Percentiles rank a stretch among this genome's conserved stretches.
Evolutionary conservation across 1,140 invertebrate species (phyloP).

Genomic region (Sminthurides bifidus): DNA sequence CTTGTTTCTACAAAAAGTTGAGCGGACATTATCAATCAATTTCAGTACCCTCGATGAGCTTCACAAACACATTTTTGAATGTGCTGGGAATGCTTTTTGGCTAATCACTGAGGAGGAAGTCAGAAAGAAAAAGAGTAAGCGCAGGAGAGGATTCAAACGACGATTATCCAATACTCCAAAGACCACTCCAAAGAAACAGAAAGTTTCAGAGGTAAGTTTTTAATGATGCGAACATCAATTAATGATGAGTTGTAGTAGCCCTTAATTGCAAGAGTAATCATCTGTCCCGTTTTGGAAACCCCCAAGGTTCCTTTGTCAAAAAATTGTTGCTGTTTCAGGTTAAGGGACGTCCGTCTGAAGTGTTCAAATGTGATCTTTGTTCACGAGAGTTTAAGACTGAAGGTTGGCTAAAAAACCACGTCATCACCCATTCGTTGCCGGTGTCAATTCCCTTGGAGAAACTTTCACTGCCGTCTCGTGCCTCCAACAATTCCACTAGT

Average conservation of each 20-base stretch:
- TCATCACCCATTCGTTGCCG: conserved; percentile 25
- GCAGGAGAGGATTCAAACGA: conserved; percentile 28
- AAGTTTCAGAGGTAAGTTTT: conserved; percentile 13
- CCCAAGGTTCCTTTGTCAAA: neutral
- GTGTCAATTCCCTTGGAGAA: conserved; percentile 28
- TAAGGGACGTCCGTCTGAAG: conserved; percentile 17
- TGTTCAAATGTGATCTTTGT: conserved; percentile 32
- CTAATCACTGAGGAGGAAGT: conserved; percentile 12
- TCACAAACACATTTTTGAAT: conserved; percentile 31
- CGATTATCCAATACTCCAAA: conserved; percentile 25
- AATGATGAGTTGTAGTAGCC: too few species aligned
- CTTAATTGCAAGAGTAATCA: too few species aligned
- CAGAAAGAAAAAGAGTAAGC: conserved; percentile 18
- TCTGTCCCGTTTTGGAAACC: too few species aligned
- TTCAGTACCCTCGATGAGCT: conserved; percentile 22
- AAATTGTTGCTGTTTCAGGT: neutral
- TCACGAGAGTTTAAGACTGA: conserved; percentile 31
- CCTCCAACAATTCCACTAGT: conserved; percentile 22
- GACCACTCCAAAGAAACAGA: conserved; percentile 19
- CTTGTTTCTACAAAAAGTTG: neutral
- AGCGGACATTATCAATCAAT: neutral
- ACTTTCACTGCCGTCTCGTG: conserved; percentile 28
- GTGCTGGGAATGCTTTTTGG: conserved; percentile 27
- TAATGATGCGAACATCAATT: neutral
- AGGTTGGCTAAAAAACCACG: conserved; percentile 31